Evolutionary conservation across 2,797 vertebrate genomes (phyloP), one percentile per base, ranked within the genome.

Genomic region (Neosilurus mollespiculum): DNA sequence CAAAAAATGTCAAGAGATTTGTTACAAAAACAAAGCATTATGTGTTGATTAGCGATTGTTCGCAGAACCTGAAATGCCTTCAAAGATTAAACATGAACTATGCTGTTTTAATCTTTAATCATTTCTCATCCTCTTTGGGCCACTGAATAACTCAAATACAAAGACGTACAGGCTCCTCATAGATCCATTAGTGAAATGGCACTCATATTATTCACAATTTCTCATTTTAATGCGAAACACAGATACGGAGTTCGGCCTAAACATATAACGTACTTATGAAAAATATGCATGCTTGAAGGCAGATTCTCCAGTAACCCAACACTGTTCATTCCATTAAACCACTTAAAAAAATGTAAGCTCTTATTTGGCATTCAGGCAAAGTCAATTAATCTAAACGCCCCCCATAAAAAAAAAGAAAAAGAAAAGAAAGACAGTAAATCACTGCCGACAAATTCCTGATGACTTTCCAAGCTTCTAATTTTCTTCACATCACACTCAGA

Each of bases 171-270:
- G 37, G 37, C 2, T 58, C 3, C 66, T 76, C 51, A 30, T 7
- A 65, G 26, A 67, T 65, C 49, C 72, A 82, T 76, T 76, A 82
- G 71, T 43, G 12, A 62, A 82, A 82, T 26, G 49, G 71, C 61
- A 65, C 62, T 64, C 61, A 20, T 18, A 54, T 73, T 64, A 76
- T 22, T 65, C 24, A 62, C 24, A 16, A 56, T 59, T 67, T 66
- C 26, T 4, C 20, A 43, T 56, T 56, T 61, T 77, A 37, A 77
- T 43, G 75, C 58, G 37, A 77, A 61, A 15, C 56, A n/a, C 34
- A 14, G 24, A 15, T 3, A 56, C 2, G 5, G 71, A 62, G 34
- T 43, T 24, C 24, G 14, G 22, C 9, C 61, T 66, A 11, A 65
- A 58, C 20, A 64, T n/a, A 34, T n/a, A 22, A 64, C 37, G 12